Conservation (phyloP, 2,113 vertebrate genomes). For the Ctenomys sociabilis region DNA sequence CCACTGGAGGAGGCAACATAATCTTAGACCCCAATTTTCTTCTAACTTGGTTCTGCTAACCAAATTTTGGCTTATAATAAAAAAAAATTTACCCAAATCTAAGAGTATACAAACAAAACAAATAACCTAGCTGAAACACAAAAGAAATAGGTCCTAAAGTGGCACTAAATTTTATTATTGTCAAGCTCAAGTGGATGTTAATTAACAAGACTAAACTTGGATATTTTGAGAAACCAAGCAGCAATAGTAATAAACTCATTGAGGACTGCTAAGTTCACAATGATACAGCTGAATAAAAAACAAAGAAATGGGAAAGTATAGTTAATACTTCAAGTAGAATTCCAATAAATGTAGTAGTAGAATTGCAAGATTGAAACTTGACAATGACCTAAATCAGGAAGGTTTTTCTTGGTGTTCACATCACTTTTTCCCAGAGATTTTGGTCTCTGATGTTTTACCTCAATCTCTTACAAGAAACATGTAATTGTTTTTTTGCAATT, state of each 20-base stretch:
- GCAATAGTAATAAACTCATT: not conserved
- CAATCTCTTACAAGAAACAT: not conserved
- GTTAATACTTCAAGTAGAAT: not conserved
- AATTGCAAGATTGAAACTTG: not conserved
- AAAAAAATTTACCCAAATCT: not conserved
- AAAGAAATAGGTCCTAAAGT: not conserved
- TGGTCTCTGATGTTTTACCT: not conserved
- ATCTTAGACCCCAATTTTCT: not conserved
- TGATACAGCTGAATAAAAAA: not conserved
- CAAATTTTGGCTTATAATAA: not conserved
- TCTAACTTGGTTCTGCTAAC: not conserved
- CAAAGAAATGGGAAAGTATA: not conserved
- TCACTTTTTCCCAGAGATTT: not conserved
- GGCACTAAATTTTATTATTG: not conserved
- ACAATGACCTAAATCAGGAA: not conserved
- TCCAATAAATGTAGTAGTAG: not conserved
- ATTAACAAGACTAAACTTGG: not conserved
- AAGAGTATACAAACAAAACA: not conserved
- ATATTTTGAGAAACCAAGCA: not conserved
- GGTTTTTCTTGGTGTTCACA: not conserved
- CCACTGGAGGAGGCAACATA: too few relatives aligned
- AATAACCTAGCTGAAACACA: not conserved
- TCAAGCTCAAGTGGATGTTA: not conserved
- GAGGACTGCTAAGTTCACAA: not conserved
- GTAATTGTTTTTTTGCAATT: not conserved